Evolutionary conservation across 35 echinoderm and acorn worm species (phyloP), one percentile per base, ranked within the genome.

Genomic region (Diadema setosum): DNA sequence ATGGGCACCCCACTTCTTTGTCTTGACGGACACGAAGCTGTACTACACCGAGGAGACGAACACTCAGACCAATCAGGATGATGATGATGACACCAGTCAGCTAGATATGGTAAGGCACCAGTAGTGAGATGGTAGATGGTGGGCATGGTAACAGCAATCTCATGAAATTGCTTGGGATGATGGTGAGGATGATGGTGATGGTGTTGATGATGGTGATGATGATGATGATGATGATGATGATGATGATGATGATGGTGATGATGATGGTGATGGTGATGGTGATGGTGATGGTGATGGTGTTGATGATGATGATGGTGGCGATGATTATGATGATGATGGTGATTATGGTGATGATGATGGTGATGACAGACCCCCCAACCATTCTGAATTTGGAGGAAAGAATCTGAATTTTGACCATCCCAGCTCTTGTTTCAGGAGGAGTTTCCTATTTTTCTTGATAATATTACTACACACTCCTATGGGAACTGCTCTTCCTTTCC

Each of bases 1-100:
- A 57, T 94, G 91, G 91, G 82, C 83, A 30, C 91, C 91, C 50
- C 95, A 98, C 58, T 98, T 88, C 81, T 98, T 93, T 94, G 91
- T 98, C 8, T 70, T 98, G 50, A 98, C 95, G 0, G 82, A 87
- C 45, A 89, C 85, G 35, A 93, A 92, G 81, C 45, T 98, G 39
- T 89, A 90, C 58, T 94, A 93, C 70, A 91, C 91, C n/a, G 87
- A 93, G 48, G 88, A 93, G 56, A 45, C 85, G 0, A 84, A 98
- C 23, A 91, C 73, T 11, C 55, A 88, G 29, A 61, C 76, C 35
- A 91, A 67, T 25, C 86, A 96, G 40, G 91, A 91, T 40, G 95
- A 98, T 60, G 95, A 98, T 39, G 95, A 97, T 87, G 95, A 98
- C 67, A 85, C 67, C 16, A 91, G 88, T 39, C 88, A 90, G 42